A percentile compares a stretch with the other conserved stretches of the same genome.
Conservation (phyloP, 2,797 vertebrate species). For the Pseudomugil gertrudae region DNA sequence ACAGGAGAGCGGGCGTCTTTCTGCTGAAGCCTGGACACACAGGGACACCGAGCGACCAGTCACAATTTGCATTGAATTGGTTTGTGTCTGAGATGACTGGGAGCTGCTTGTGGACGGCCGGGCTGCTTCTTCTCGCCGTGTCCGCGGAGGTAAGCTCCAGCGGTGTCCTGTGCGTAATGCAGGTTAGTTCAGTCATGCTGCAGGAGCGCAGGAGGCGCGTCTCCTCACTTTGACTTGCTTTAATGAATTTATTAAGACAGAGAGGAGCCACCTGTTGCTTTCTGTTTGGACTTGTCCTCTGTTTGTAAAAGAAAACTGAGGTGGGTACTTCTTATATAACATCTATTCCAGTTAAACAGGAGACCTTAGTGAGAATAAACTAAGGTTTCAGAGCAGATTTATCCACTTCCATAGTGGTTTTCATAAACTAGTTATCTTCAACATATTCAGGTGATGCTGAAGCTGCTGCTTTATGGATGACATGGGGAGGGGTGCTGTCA, state of each 20-base stretch:
- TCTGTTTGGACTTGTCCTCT: neutral
- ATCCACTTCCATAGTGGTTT: neutral
- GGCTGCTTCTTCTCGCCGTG: constrained; percentile 61
- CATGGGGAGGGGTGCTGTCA: constrained; percentile 2
- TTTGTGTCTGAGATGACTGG: constrained; percentile 65
- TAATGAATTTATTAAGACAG: neutral
- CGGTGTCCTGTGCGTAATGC: neutral
- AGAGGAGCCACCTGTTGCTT: constrained; percentile 28
- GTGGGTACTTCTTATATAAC: neutral
- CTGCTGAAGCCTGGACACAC: constrained; percentile 30
- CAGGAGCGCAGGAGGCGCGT: constrained; percentile 14
- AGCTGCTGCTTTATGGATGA: constrained; percentile 13
- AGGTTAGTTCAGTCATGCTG: neutral
- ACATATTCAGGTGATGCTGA: constrained; percentile 29
- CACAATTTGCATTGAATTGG: constrained; percentile 23
- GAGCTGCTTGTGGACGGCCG: constrained; percentile 46
- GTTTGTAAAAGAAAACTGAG: neutral
- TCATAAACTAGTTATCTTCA: neutral
- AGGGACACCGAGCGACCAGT: constrained; percentile 17
- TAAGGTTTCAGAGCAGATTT: neutral
- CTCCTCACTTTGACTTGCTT: neutral
- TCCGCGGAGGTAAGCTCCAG: constrained; percentile 61
- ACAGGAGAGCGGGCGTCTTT: constrained; percentile 39
- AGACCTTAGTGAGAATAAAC: neutral
- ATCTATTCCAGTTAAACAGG: neutral